These are phyloP conservation scores for Clarias batrachus DNA, from an alignment of 2,113 vertebrate genomes.

Conservation along the genomic window DNA sequence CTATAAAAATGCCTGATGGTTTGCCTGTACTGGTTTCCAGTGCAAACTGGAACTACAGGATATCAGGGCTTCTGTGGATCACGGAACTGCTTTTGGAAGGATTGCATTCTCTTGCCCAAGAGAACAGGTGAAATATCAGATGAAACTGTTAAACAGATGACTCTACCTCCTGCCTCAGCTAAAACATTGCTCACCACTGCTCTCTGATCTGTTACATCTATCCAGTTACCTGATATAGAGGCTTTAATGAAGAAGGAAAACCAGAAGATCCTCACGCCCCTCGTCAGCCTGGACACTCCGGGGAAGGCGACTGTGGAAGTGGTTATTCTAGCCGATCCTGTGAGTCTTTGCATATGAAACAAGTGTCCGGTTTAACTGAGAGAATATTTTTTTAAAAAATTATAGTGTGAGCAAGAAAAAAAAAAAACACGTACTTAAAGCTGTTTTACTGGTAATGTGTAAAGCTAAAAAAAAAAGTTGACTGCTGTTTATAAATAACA, in stretches of 20 bases:
- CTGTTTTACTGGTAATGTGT: neutral
- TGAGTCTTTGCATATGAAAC: slow-evolving; percentile 69
- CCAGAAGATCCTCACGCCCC: slow-evolving; percentile 86
- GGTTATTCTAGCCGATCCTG: slow-evolving; percentile 91
- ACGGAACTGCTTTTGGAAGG: slow-evolving; percentile 88
- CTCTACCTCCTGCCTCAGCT: neutral
- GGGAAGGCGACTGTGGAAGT: slow-evolving; percentile 97
- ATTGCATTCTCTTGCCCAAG: slow-evolving; percentile 92
- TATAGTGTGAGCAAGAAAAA: neutral
- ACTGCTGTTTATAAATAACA: neutral
- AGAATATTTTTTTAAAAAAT: neutral
- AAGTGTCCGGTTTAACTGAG: neutral
- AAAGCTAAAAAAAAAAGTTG: neutral
- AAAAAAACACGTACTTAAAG: neutral
- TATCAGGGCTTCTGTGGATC: slow-evolving; percentile 76
- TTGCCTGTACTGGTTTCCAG: slow-evolving; percentile 64
- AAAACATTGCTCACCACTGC: neutral
- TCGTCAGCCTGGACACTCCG: slow-evolving; percentile 92
- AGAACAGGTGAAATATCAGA: slow-evolving; percentile 75
- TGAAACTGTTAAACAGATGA: neutral
- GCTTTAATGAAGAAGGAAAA: slow-evolving; percentile 85
- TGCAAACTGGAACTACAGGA: slow-evolving; percentile 86
- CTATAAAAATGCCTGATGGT: neutral
- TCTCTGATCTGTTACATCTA: slow-evolving; percentile 11
- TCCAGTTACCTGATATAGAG: slow-evolving; percentile 83